Percentiles rank a stretch among this genome's conserved stretches.
These are phyloP conservation scores for Danio aesculapii DNA, from an alignment of 2,797 vertebrate species.

Conservation along the genomic window DNA sequence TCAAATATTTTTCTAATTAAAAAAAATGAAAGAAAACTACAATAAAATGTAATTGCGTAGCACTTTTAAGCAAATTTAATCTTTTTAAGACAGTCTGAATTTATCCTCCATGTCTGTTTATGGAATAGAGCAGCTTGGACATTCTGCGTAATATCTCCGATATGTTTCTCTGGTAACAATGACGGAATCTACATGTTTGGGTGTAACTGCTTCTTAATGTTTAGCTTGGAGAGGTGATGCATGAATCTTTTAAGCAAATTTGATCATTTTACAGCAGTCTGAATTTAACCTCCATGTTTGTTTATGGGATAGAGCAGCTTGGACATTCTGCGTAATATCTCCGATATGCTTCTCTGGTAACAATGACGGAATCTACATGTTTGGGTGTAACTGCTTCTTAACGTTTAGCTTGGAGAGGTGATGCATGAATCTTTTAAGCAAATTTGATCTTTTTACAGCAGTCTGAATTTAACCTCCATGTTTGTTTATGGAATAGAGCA, in stretches of 20 bases:
- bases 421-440: slow-evolving; percentile 29
- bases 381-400: neutral
- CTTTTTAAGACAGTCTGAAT: no score
- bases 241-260: slow-evolving; percentile 23
- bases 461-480: no score
- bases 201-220: slow-evolving; percentile 2
- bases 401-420: slow-evolving; percentile 40
- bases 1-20: no score
- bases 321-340: neutral
- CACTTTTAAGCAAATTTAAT: no score
- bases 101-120: neutral
- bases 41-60: no score
- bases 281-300: neutral
- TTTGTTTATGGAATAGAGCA: neutral
- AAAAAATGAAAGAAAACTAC: no score
- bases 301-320: slow-evolving; percentile 3
- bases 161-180: neutral
- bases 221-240: slow-evolving; percentile 36
- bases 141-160: neutral
- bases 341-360: neutral
- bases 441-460: no score
- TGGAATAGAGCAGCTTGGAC: slow-evolving; percentile 5
- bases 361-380: neutral
- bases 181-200: neutral
- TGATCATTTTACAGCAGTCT: no score